Percentiles rank a stretch among this genome's conserved stretches.
Evolutionary conservation across 2,797 vertebrate genomes (phyloP).

Genomic region (Sciurus vulgaris): DNA sequence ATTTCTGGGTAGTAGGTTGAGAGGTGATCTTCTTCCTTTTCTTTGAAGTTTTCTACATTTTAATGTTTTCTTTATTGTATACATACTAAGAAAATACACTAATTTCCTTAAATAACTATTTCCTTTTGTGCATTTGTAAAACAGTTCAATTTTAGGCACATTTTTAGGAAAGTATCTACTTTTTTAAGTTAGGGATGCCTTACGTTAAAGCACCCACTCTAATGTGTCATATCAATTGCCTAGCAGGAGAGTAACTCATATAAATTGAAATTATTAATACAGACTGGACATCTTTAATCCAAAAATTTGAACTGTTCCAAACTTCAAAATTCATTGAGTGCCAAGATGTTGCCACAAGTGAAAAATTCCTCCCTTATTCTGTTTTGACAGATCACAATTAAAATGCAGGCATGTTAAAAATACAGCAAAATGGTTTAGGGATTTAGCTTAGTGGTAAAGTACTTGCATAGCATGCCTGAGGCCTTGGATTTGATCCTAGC

Average conservation of each 20-base stretch:
- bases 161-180: slow-evolving; percentile 36
- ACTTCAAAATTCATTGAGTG: background rate
- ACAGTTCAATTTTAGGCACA: background rate
- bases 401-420: background rate
- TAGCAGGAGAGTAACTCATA: background rate
- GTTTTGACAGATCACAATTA: background rate
- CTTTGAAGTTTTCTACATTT: background rate
- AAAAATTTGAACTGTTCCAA: background rate
- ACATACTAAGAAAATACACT: background rate
- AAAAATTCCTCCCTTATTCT: background rate
- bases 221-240: slow-evolving; percentile 11
- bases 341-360: background rate
- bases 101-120: background rate
- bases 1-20: background rate
- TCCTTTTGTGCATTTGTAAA: background rate
- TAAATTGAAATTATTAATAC: slow-evolving; percentile 10
- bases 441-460: no score
- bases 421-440: background rate
- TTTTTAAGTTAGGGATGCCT: slow-evolving; percentile 37
- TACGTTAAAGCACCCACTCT: background rate
- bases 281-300: background rate
- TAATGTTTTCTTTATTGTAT: background rate
- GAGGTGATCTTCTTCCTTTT: background rate
- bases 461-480: no score
- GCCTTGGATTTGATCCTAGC: no score